Conservation (phyloP, 2,797 vertebrate genomes). For the Schizopygopsis malacanthus region DNA sequence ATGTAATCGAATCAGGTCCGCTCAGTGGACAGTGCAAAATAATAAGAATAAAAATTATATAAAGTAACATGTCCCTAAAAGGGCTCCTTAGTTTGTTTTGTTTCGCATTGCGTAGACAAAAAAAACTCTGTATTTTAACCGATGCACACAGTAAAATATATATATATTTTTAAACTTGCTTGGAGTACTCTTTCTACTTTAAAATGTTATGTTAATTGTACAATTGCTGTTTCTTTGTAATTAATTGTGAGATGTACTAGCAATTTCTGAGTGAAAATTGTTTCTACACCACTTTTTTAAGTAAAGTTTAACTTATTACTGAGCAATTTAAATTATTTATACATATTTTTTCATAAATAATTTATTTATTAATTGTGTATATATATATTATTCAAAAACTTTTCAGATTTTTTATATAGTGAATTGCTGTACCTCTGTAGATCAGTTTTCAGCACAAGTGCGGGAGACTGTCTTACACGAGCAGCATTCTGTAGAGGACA, state of each 20-base stretch:
- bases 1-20: too few species aligned
- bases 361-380: too few species aligned
- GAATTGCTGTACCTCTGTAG: not conserved
- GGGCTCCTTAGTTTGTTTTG: too few species aligned
- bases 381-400: not conserved
- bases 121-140: not conserved
- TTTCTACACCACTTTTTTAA: not conserved
- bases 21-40: too few species aligned
- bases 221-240: not conserved
- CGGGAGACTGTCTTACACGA: slow-evolving; percentile 19
- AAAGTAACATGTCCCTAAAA: too few species aligned
- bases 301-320: not conserved
- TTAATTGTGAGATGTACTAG: too few species aligned
- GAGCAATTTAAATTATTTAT: not conserved
- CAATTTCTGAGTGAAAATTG: not conserved
- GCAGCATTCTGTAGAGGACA: slow-evolving; percentile 33
- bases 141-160: not conserved
- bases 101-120: not conserved
- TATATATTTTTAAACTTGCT: not conserved
- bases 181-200: not conserved
- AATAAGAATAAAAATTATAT: too few species aligned
- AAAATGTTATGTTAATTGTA: not conserved
- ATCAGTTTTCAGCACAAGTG: slow-evolving; percentile 10
- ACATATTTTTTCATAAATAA: not conserved
- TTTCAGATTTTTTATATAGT: not conserved